Percentiles rank a stretch among this genome's conserved stretches.
Evolutionary conservation across 2,113 vertebrate genomes (phyloP).

Genomic region (Cepphus grylle): DNA sequence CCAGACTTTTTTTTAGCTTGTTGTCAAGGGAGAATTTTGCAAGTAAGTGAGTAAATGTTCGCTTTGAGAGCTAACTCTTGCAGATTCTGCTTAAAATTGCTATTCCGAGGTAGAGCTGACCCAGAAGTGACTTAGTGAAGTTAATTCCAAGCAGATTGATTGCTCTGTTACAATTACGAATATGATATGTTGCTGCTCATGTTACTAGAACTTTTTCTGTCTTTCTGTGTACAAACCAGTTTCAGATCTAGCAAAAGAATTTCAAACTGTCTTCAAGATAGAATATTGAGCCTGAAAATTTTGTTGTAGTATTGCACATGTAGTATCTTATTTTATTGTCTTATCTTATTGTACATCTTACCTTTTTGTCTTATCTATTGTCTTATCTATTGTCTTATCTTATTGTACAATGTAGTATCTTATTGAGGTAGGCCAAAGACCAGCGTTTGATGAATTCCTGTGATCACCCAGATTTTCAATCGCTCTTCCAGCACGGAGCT

Average conservation of each 20-base stretch:
- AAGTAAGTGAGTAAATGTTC: rapidly evolving
- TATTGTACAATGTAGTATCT: not conserved
- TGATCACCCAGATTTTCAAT: not conserved
- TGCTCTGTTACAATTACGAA: not conserved
- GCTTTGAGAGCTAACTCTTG: not conserved
- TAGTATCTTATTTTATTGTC: too few relatives aligned
- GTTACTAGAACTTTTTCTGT: not conserved
- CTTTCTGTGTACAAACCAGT: not conserved
- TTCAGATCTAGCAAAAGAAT: not conserved
- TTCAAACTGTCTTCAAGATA: not conserved
- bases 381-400: too few relatives aligned
- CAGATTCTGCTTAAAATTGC: not conserved
- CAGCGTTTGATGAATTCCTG: not conserved
- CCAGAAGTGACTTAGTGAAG: not conserved
- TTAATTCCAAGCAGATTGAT: not conserved
- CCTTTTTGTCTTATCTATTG: too few relatives aligned
- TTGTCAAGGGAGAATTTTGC: not conserved
- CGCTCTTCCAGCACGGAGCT: not conserved
- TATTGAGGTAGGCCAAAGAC: not conserved
- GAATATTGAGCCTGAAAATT: not conserved
- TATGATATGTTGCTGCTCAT: rapidly evolving
- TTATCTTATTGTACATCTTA: too few relatives aligned
- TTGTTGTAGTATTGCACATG: not conserved
- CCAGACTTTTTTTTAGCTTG: not conserved
- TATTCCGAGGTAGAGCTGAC: not conserved